Conservation (phyloP, 2,888 invertebrate species). For the Mantis religiosa region DNA sequence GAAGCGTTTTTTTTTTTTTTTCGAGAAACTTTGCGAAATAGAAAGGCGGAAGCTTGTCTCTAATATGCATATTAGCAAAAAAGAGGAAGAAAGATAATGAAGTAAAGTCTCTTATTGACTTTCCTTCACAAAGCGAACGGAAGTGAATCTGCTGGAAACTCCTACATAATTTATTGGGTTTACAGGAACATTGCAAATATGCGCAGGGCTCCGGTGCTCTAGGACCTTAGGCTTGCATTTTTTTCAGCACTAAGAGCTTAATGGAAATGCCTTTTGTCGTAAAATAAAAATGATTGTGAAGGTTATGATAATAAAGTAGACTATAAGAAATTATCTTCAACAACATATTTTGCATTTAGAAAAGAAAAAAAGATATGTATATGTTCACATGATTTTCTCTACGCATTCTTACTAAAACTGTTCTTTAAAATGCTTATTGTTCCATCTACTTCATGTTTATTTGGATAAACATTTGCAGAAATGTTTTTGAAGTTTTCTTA, state of each 20-base stretch:
- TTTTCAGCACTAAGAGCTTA: background rate
- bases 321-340: too few species aligned
- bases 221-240: background rate
- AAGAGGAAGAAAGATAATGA: background rate
- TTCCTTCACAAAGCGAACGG: background rate
- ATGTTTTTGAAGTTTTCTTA: too few species aligned
- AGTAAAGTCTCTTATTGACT: background rate
- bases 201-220: background rate
- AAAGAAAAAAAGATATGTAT: too few species aligned
- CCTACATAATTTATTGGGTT: background rate
- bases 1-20: background rate
- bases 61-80: background rate
- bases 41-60: background rate
- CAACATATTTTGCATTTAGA: too few species aligned
- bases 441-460: too few species aligned
- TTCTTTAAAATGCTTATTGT: too few species aligned
- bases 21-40: background rate
- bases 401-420: too few species aligned
- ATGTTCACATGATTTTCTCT: too few species aligned
- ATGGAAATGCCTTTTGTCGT: background rate
- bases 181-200: background rate
- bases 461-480: too few species aligned
- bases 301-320: too few species aligned
- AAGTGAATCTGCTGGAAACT: background rate
- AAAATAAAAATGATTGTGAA: too few species aligned